Conservation (phyloP, 2,888 invertebrate species). For the Diaperis boleti region DNA sequence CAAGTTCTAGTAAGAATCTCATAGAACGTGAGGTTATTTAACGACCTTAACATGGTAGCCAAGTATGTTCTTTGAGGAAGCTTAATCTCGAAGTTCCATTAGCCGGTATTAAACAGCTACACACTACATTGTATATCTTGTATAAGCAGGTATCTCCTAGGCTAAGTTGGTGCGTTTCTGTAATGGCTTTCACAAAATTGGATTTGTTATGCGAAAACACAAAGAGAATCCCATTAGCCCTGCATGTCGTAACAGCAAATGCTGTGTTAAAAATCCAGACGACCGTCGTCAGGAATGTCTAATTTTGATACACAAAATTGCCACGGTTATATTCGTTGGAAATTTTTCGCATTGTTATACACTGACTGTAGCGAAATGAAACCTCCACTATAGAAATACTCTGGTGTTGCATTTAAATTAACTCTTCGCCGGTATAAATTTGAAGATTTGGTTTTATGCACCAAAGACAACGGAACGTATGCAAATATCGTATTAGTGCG, state of each 20-base stretch:
- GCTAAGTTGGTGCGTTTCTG: conserved; percentile 15
- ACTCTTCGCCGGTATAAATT: conserved; percentile 24
- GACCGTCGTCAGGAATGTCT: background rate
- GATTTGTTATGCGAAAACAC: conserved; percentile 34
- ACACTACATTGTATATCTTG: conserved; percentile 31
- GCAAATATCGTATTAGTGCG: conserved; percentile 35
- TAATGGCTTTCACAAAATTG: conserved; percentile 30
- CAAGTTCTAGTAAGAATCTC: background rate
- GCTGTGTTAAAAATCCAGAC: conserved; percentile 11
- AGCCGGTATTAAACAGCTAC: conserved; percentile 29
- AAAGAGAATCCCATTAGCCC: conserved; percentile 22
- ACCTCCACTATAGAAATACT: background rate
- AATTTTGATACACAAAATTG: conserved; percentile 12
- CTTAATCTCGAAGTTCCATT: conserved; percentile 29
- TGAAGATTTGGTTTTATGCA: conserved; percentile 28
- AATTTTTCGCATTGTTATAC: conserved; percentile 7
- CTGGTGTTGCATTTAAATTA: conserved; percentile 38
- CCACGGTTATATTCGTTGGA: background rate
- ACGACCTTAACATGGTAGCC: conserved; percentile 25
- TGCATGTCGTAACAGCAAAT: conserved; percentile 7
- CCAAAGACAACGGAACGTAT: conserved; percentile 31
- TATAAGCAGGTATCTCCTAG: conserved; percentile 24
- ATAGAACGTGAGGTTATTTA: conserved; percentile 10
- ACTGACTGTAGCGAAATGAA: background rate
- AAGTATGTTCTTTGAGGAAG: conserved; percentile 23